A percentile compares a stretch with the other conserved stretches of the same genome.
These are phyloP conservation scores for Listronotus oregonensis DNA, from an alignment of 1,140 invertebrate species.

Conservation along the genomic window DNA sequence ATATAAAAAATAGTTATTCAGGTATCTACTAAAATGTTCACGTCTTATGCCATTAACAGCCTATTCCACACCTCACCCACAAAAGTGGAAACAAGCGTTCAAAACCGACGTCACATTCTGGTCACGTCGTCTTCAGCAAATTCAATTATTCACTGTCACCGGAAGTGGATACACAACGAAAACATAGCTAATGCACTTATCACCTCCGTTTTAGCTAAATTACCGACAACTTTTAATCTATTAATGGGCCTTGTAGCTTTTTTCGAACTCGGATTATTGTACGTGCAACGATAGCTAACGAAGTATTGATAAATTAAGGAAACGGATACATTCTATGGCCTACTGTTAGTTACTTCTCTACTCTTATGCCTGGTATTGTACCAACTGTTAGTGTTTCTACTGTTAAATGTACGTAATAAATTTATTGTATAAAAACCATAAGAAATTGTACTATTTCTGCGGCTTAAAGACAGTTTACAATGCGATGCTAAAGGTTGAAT, in stretches of 20 bases:
- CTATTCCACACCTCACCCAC: too few species aligned
- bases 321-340: constrained; percentile 7
- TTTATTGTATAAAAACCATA: too few species aligned
- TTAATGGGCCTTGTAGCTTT: constrained; percentile 14
- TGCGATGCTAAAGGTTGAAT: too few species aligned
- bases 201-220: constrained; percentile 31
- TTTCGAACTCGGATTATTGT: background rate
- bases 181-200: constrained; percentile 32
- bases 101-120: constrained; percentile 17
- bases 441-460: too few species aligned
- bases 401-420: too few species aligned
- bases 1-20: background rate
- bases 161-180: constrained; percentile 33
- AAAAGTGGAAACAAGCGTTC: too few species aligned
- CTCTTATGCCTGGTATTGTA: too few species aligned
- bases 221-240: constrained; percentile 21
- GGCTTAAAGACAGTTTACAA: too few species aligned
- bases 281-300: constrained; percentile 1
- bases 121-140: constrained; percentile 26
- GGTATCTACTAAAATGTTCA: background rate
- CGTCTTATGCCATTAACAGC: constrained; percentile 2
- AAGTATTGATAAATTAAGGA: background rate
- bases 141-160: constrained; percentile 35
- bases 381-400: too few species aligned
- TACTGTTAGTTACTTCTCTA: too few species aligned